A percentile compares a stretch with the other conserved stretches of the same genome.
These are phyloP conservation scores for Geophilus truncorum DNA, from an alignment of 2,888 invertebrate species.

Conservation along the genomic window DNA sequence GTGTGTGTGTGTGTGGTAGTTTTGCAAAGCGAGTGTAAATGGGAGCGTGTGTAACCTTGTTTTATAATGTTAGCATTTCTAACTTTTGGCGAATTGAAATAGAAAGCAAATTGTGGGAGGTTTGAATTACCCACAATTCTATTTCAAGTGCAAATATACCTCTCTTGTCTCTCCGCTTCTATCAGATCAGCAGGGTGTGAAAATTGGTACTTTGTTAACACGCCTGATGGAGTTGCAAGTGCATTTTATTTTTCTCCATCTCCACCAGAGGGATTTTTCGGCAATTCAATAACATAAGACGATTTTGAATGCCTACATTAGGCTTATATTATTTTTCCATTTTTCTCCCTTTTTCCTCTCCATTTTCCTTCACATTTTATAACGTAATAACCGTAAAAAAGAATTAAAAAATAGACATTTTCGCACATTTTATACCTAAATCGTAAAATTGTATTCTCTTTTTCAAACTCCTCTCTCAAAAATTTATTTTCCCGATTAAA, in stretches of 20 bases:
- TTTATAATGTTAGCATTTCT: neutral
- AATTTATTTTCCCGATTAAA: no score
- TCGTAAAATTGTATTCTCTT: no score
- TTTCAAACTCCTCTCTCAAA: no score
- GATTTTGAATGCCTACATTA: neutral
- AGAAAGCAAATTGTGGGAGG: neutral
- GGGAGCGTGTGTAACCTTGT: neutral
- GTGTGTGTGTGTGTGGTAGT: neutral
- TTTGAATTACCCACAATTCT: neutral
- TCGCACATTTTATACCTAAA: no score
- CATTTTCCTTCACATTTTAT: neutral
- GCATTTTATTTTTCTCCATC: neutral
- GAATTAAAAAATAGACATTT: no score
- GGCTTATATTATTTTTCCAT: neutral
- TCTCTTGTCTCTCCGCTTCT: neutral
- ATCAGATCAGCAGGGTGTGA: neutral
- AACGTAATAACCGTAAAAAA: no score
- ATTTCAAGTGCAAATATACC: neutral
- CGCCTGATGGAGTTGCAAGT: neutral
- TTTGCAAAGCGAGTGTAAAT: neutral
- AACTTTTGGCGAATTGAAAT: neutral
- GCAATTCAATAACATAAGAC: neutral
- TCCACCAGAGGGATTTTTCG: neutral
- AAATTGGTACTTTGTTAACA: neutral
- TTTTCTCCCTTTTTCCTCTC: neutral